Percentiles rank a stretch among this genome's conserved stretches.
Evolutionary conservation across 2,888 invertebrate genomes (phyloP).

Genomic region (Apamea sordens): DNA sequence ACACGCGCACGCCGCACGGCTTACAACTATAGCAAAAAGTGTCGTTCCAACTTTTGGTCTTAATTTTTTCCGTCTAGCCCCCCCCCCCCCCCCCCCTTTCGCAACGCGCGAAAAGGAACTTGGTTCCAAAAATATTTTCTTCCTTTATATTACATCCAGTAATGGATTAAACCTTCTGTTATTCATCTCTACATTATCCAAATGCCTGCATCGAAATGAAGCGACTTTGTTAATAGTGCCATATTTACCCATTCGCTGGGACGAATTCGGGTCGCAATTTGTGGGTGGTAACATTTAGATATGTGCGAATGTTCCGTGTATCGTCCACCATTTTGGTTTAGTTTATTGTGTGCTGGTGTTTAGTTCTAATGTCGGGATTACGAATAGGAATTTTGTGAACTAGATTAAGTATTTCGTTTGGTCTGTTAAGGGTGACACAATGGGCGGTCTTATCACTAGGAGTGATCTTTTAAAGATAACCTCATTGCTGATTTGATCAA

Average conservation of each 20-base stretch:
- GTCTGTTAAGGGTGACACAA: neutral
- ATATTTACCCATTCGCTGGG: constrained; percentile 57
- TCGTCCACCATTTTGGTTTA: constrained; percentile 27
- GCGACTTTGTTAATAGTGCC: constrained; percentile 60
- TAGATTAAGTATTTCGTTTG: constrained; percentile 5
- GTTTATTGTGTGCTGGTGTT: constrained; percentile 24
- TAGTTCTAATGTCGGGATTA: constrained; percentile 35
- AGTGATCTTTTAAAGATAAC: too few species aligned
- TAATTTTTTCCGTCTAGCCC: too few species aligned
- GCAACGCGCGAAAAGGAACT: too few species aligned
- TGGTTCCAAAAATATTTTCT: too few species aligned
- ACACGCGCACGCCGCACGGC: too few species aligned
- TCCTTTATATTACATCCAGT: neutral
- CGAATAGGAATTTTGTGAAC: neutral
- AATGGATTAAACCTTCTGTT: constrained; percentile 29
- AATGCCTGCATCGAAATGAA: constrained; percentile 58
- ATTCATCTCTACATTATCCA: neutral
- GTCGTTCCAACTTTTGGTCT: too few species aligned
- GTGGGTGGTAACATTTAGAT: constrained; percentile 55
- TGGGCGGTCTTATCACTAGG: too few species aligned
- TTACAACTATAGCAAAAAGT: too few species aligned
- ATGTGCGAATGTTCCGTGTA: constrained; percentile 46
- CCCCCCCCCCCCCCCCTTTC: too few species aligned
- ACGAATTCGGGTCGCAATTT: constrained; percentile 57
- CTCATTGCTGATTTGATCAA: neutral